These are phyloP conservation scores for Patella depressa DNA, from an alignment of 2,888 invertebrate species.

Conservation along the genomic window DNA sequence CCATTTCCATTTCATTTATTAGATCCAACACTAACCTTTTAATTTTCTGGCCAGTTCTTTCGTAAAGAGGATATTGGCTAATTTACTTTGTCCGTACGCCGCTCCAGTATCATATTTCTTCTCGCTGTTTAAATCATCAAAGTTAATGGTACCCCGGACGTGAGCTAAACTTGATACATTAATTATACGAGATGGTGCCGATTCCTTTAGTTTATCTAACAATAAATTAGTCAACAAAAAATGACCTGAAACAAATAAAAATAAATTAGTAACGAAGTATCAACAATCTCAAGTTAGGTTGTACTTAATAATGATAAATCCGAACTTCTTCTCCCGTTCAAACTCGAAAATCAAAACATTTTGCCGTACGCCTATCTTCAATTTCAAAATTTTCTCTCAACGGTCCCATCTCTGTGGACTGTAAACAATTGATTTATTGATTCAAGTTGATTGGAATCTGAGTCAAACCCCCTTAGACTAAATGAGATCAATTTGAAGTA, in stretches of 20 bases:
- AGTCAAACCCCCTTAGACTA: too few species aligned
- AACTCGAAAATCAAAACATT: too few species aligned
- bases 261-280: too few species aligned
- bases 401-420: too few species aligned
- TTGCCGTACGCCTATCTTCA: too few species aligned
- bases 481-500: too few species aligned
- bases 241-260: slow-evolving; percentile 55
- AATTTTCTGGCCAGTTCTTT: slow-evolving; percentile 59
- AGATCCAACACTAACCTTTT: slow-evolving; percentile 52
- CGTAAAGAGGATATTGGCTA: slow-evolving; percentile 66
- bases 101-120: slow-evolving; percentile 50
- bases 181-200: slow-evolving; percentile 65
- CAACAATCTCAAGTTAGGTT: too few species aligned
- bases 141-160: slow-evolving; percentile 59
- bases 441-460: too few species aligned
- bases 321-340: too few species aligned
- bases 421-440: too few species aligned
- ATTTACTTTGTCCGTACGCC: slow-evolving; percentile 67
- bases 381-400: too few species aligned
- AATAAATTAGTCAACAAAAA: slow-evolving; percentile 68
- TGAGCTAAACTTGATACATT: slow-evolving; percentile 64
- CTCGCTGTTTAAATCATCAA: slow-evolving; percentile 66
- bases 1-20: neutral
- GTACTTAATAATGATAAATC: too few species aligned
- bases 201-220: slow-evolving; percentile 63